phyloP scores from a whole-genome alignment of 2,113 vertebrate genomes.

The Dasyprocta punctata region DNA sequence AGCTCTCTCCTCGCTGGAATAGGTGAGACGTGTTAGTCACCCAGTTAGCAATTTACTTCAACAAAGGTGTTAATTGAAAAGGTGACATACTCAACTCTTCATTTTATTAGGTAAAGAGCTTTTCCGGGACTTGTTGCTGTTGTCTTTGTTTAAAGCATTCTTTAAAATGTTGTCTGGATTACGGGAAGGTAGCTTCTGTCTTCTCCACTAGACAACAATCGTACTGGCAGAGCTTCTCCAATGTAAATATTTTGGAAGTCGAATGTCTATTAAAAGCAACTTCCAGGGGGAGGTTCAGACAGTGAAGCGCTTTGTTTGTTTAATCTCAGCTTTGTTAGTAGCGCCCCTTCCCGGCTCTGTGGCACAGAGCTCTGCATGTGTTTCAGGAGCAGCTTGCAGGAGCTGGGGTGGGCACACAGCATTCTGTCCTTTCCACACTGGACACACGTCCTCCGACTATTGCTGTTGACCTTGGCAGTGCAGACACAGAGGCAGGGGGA shows the following conservation, averaged over 20 bases:
- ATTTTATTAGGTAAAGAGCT: slow-evolving; percentile 24
- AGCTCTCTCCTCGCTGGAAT: background rate
- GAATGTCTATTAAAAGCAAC: background rate
- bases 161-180: background rate
- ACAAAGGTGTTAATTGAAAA: slow-evolving; percentile 59
- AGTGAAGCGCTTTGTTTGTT: background rate
- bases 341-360: too few relatives aligned
- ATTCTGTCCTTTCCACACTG: background rate
- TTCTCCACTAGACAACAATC: background rate
- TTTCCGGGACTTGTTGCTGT: background rate
- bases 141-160: background rate
- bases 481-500: background rate
- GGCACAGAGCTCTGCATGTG: background rate
- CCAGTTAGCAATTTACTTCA: background rate
- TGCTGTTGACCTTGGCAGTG: background rate
- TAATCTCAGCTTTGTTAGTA: background rate
- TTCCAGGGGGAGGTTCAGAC: background rate
- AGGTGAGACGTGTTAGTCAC: slow-evolving; percentile 9
- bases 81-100: background rate
- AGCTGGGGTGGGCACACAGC: background rate
- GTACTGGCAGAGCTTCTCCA: background rate
- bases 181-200: background rate
- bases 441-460: background rate
- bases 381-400: background rate
- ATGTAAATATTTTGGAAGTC: background rate